Base-by-base conservation (phyloP, 2,888 invertebrate genomes). In the Hermaeophaga mercurialis region DNA sequence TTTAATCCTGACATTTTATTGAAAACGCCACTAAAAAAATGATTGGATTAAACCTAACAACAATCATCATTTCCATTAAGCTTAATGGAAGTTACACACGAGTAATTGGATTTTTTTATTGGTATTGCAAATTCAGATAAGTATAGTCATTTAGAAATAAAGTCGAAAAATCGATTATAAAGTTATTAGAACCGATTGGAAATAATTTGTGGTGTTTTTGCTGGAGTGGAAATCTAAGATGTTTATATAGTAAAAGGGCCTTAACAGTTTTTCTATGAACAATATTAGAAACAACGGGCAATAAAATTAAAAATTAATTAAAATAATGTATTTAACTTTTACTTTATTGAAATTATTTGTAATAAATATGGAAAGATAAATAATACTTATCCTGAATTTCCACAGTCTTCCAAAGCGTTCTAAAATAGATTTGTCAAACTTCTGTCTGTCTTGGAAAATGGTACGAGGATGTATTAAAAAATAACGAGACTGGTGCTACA, bases 41-140 rank as follows among this genome's bases (percentile, higher is more conserved):
- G 19, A 11, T 12, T 39, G 39, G 39, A 18, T 22, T n/a, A 19
- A 39, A 22, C 19, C 39, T 18, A 11, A 39, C 39, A 39, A 39
- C 39, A 39, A 39, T 39, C 39, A 39, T 39, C 44, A 26, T 26
- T 44, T 44, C 44, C 44, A 44, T 44, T 44, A 26, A 44, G 44
- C 24, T 12, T 26, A 44, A 26, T 44, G 44, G 28, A 44, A 44
- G 28, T 28, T 44, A 44, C 44, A 44, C 28, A 11, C 19, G 15
- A 44, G 44, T 44, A 28, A 44, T 44, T 15, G 44, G 28, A 44
- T 44, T 44, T 44, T 44, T 44, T 28, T 26, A 28, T 26, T 44
- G 44, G 26, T 44, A 44, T 26, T 44, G 44, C 26, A 44, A 44
- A 44, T 44, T n/a, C 14, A 15, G 15, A 44, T 44, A 44, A 44